phyloP scores from a whole-genome alignment of 2,888 invertebrate genomes.

The Axea sp. region DNA sequence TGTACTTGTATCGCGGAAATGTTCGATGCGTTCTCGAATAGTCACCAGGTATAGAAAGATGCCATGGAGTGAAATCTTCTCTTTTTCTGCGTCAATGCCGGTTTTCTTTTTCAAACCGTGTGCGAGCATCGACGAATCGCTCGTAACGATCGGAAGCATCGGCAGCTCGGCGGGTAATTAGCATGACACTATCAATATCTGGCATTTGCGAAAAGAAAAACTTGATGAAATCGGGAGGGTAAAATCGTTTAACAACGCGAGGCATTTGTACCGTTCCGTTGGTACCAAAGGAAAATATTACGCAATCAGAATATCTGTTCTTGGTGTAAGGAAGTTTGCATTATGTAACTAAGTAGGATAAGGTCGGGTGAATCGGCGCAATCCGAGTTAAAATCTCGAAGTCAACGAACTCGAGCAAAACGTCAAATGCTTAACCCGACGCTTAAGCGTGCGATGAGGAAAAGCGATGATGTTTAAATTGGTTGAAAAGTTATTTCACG shows the following conservation, averaged over 20 bases:
- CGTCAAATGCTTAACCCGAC: too few relatives aligned
- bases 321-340: constrained; percentile 37
- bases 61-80: constrained; percentile 60
- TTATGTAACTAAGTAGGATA: constrained; percentile 56
- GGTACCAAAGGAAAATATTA: constrained; percentile 14
- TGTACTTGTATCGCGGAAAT: constrained; percentile 71
- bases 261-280: constrained; percentile 1
- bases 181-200: constrained; percentile 15
- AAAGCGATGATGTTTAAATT: too few relatives aligned
- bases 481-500: too few relatives aligned
- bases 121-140: constrained; percentile 26
- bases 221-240: not conserved
- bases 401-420: constrained; percentile 31
- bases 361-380: constrained; percentile 56
- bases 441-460: too few relatives aligned
- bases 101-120: constrained; percentile 35
- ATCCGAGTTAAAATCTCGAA: constrained; percentile 32
- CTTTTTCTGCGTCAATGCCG: constrained; percentile 36
- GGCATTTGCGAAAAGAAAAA: constrained; percentile 3
- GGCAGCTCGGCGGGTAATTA: constrained; percentile 29
- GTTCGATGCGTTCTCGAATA: constrained; percentile 37
- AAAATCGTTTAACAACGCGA: not conserved
- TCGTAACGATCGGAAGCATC: constrained; percentile 23
- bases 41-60: constrained; percentile 48
- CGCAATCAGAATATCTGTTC: constrained; percentile 31